Base-by-base conservation (phyloP, 2,888 invertebrate genomes). In the Liopterus haemorrhoidalis region DNA sequence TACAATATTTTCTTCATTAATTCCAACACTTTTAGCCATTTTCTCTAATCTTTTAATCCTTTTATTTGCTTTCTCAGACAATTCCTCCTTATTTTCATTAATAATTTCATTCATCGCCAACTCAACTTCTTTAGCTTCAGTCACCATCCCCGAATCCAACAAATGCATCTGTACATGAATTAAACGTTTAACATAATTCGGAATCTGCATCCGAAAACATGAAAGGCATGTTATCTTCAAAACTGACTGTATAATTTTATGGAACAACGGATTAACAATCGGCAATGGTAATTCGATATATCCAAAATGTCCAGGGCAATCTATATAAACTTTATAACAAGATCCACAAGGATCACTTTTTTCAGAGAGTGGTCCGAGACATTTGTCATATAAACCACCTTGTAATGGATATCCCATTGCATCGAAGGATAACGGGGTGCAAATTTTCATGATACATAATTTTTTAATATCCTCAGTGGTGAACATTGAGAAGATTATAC, bases 241-340 rank as follows among this genome's bases (percentile, higher is more conserved):
- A 5, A 91, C 64, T 1, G 72, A 75, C 42, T 75, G 77, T 12
- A 95, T 71, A 20, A 79, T 74, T 59, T 81, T 82, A 50, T 86
- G 82, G 59, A 92, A 91, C 33, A 97, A 62, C 0, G 97, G 96
- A 72, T 97, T 96, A 45, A 89, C 82, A 0, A 92, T 86, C 0
- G 91, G 81, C 8, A 95, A 69, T 0, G 91, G 89, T 1, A 99
- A 70, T 53, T 87, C 85, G 50, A 99, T 93, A 62, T 95, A 91
- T 0, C 97, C 97, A 67, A 92, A 83, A 68, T 99, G 99, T 0
- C 99, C 99, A 0, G 85, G 80, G 62, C 96, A 96, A 50, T 76
- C 70, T 5, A 74, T 62, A 31, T 77, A 63, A 12, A 73, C 74
- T 52, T 79, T 75, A 6, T 76, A 74, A 61, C 96, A 97, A 5